A percentile compares a stretch with the other conserved stretches of the same genome.
phyloP scores from a whole-genome alignment of 2,113 vertebrate genomes.

The sheep (Ovis aries) region ARS-UI_Ramb_v3.0 NC_056065.1:72565501-72566000 shows the following conservation, averaged over 20 bases:
- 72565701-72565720: constrained; percentile 76
- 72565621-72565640: constrained; percentile 19
- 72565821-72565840: constrained; percentile 56
- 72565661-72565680: constrained; percentile 56
- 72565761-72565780: constrained; percentile 71
- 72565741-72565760: constrained; percentile 76
- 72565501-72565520: constrained; percentile 62
- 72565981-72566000: constrained; percentile 31
- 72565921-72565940: constrained; percentile 63
- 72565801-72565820: constrained; percentile 62
- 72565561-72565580: constrained; percentile 62
- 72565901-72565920: constrained; percentile 66
- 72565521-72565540: constrained; percentile 58
- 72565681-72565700: constrained; percentile 67
- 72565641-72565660: not conserved
- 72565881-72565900: constrained; percentile 67
- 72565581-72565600: constrained; percentile 46
- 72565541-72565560: constrained; percentile 60
- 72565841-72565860: constrained; percentile 62
- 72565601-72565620: constrained; percentile 55
- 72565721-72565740: constrained; percentile 76
- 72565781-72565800: constrained; percentile 65
- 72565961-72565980: constrained; percentile 56
- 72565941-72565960: constrained; percentile 44
- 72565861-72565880: constrained; percentile 67